These are phyloP conservation scores for Scaeva pyrastri DNA, from an alignment of 2,888 invertebrate genomes.

Conservation along the genomic window DNA sequence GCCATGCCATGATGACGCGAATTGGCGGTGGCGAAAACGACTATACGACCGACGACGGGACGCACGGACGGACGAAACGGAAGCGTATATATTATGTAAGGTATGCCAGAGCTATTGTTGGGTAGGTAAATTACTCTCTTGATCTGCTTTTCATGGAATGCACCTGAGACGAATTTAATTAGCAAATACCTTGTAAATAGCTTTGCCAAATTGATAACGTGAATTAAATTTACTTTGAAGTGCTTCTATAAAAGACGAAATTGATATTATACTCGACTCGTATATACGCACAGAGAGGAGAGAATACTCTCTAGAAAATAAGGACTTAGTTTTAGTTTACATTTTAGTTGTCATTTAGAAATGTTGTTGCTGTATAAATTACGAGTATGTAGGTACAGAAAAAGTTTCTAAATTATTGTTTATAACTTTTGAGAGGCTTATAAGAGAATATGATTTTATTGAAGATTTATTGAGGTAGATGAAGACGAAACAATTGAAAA, in stretches of 20 bases:
- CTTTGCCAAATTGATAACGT: constrained; percentile 57
- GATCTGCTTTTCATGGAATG: constrained; percentile 51
- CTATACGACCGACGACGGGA: neutral
- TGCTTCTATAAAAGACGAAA: constrained; percentile 37
- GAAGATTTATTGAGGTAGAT: too few relatives aligned
- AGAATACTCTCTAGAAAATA: constrained; percentile 28
- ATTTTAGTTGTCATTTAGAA: neutral
- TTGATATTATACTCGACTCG: too few relatives aligned
- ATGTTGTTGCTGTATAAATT: too few relatives aligned
- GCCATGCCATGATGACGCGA: too few relatives aligned
- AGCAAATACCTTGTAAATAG: constrained; percentile 67
- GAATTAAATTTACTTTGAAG: constrained; percentile 53
- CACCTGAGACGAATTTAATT: constrained; percentile 72
- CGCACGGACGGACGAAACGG: neutral
- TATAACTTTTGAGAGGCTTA: too few relatives aligned
- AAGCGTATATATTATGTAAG: neutral
- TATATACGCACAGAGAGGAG: too few relatives aligned
- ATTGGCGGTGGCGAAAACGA: neutral
- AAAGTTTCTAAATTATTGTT: too few relatives aligned
- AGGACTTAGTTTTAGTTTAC: neutral
- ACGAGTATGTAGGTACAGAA: too few relatives aligned
- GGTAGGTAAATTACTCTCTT: constrained; percentile 51
- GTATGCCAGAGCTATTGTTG: constrained; percentile 39
- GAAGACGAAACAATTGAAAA: too few relatives aligned
- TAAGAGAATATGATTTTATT: too few relatives aligned